Evolutionary conservation across 2,113 vertebrate genomes (phyloP).

Genomic region (Cervus canadensis): DNA sequence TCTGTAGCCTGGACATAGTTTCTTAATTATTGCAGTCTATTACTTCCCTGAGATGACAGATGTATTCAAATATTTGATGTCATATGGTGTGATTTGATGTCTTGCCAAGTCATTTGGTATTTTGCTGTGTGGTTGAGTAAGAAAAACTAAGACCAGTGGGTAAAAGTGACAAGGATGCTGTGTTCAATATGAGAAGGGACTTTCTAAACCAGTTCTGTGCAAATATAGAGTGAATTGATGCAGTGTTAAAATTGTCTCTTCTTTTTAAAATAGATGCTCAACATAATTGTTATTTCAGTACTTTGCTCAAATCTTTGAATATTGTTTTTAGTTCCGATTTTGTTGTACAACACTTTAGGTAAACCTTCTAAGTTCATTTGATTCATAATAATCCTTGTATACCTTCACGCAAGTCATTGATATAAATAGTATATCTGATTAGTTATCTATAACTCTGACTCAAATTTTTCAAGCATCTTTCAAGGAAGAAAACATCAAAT

Average conservation of each 20-base stretch:
- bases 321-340: background rate
- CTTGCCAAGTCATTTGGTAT: background rate
- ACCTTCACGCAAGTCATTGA: background rate
- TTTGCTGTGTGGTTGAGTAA: background rate
- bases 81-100: background rate
- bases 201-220: background rate
- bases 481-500: background rate
- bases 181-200: background rate
- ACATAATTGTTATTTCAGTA: background rate
- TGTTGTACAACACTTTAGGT: background rate
- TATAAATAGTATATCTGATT: background rate
- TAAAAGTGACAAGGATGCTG: background rate
- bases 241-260: background rate
- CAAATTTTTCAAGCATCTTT: background rate
- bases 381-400: background rate
- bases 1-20: background rate
- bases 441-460: background rate
- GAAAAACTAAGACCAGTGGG: background rate
- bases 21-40: background rate
- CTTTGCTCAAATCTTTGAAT: background rate
- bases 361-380: background rate
- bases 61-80: background rate
- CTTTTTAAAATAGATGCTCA: background rate
- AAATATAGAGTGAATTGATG: background rate
- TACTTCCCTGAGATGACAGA: background rate